Conservation (phyloP, 2,888 invertebrate genomes). For the Agrochola litura region DNA sequence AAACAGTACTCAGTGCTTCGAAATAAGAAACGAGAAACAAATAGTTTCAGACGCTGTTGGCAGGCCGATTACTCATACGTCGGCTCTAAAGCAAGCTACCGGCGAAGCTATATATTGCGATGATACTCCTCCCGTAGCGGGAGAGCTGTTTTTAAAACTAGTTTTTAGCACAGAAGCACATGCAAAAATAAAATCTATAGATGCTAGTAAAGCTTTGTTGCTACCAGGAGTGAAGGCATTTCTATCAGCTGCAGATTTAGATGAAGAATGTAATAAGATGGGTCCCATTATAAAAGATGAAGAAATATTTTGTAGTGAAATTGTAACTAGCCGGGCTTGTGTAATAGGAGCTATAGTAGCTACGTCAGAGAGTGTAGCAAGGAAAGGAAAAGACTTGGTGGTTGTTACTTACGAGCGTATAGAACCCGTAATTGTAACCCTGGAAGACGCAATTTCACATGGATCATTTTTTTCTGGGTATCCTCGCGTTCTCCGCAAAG, state of each 20-base stretch:
- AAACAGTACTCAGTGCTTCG: constrained; percentile 93
- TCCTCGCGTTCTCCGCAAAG: constrained; percentile 90
- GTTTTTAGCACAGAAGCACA: constrained; percentile 95
- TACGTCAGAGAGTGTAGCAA: constrained; percentile 93
- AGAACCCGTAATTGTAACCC: constrained; percentile 94
- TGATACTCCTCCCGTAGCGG: constrained; percentile 94
- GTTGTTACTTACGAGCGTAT: constrained; percentile 94
- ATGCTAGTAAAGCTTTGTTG: constrained; percentile 93
- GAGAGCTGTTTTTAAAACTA: constrained; percentile 94
- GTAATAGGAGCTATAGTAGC: constrained; percentile 95
- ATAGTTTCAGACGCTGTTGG: constrained; percentile 93
- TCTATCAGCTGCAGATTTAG: constrained; percentile 94
- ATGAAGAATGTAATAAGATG: constrained; percentile 91
- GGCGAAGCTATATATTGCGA: constrained; percentile 98
- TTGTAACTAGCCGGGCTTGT: constrained; percentile 95
- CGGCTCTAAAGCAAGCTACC: constrained; percentile 96
- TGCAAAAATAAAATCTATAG: constrained; percentile 94
- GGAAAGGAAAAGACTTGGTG: constrained; percentile 94
- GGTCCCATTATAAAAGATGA: constrained; percentile 95
- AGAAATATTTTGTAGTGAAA: constrained; percentile 94
- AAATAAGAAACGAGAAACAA: constrained; percentile 82
- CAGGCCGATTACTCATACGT: constrained; percentile 94
- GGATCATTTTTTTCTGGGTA: constrained; percentile 92
- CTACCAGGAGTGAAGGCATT: constrained; percentile 95
- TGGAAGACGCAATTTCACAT: constrained; percentile 95